Conservation (phyloP, 2,888 invertebrate genomes). For the Achlya flavicornis region DNA sequence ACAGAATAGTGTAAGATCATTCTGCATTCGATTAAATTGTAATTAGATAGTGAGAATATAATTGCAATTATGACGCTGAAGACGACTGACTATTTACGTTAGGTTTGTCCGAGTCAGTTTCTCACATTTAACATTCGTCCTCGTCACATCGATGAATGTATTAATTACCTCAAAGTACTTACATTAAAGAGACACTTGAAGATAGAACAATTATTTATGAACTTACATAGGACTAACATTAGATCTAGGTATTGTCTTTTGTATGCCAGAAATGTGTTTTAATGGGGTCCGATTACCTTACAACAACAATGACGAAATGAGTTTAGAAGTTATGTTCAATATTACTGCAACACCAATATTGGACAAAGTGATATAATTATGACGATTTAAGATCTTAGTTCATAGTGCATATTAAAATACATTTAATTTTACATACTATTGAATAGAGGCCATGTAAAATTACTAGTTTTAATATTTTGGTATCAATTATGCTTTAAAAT, state of each 20-base stretch:
- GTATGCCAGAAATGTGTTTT: slow-evolving; percentile 78
- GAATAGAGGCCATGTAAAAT: slow-evolving; percentile 64
- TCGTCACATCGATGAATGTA: slow-evolving; percentile 69
- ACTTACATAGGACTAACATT: slow-evolving; percentile 82
- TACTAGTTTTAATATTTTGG: slow-evolving; percentile 56
- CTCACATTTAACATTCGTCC: slow-evolving; percentile 50
- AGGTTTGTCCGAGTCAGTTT: slow-evolving; percentile 21
- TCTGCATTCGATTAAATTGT: slow-evolving; percentile 44
- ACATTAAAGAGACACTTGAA: slow-evolving; percentile 81
- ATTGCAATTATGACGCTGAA: not conserved
- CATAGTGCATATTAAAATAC: slow-evolving; percentile 64
- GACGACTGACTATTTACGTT: not conserved
- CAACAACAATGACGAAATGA: slow-evolving; percentile 52
- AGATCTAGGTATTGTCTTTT: slow-evolving; percentile 85
- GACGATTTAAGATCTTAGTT: slow-evolving; percentile 59
- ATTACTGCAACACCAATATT: slow-evolving; percentile 69
- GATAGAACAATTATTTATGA: slow-evolving; percentile 82
- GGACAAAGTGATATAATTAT: slow-evolving; percentile 52
- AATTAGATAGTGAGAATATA: slow-evolving; percentile 22
- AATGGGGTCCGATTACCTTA: slow-evolving; percentile 67
- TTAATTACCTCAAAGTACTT: slow-evolving; percentile 76
- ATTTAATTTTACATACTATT: slow-evolving; percentile 52
- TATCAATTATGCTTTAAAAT: slow-evolving; percentile 56
- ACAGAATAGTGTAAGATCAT: slow-evolving; percentile 47
- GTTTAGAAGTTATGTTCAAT: slow-evolving; percentile 55